Evolutionary conservation across 2,113 vertebrate genomes (phyloP), one percentile per base, ranked within the genome.

Genomic region (Camelus dromedarius): DNA sequence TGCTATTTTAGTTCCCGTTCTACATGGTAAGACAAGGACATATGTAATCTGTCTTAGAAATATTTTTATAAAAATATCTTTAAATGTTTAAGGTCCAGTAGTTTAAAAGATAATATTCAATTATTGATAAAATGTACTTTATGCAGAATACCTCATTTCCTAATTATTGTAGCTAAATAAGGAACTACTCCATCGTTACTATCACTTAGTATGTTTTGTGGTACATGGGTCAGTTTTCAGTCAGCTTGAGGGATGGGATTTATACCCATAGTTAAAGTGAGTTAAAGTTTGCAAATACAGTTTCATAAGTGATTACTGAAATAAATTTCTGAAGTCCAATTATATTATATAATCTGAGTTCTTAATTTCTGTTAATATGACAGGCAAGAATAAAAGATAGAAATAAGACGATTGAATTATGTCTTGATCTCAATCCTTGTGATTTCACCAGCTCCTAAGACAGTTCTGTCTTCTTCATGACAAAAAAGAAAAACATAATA

Each of bases 291-390:
- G 58, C n/a, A 75, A 79, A 95, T 91, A 64, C 6, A 84, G 60
- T 82, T 88, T 76, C 35, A 86, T 38, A 70, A 81, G 24, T 60
- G 12, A 87, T 38, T 46, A 92, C 24, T 86, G 16, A 95, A 83
- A 5, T 80, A 73, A 85, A 69, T 81, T 19, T 58, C 52, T 96
- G 54, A 81, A 42, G 26, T 16, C 48, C 67, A 70, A 58, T 81
- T 81, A 60, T 28, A 50, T 75, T 54, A 58, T 75, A 83, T 64
- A 56, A 80, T n/a, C 58, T 80, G 64, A 88, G 80, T 82, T 73
- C 46, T 52, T 80, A 90, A 83, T 84, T 48, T 94, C 67, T 96
- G 91, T 8, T 52, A 58, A 92, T 76, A 83, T 92, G 76, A 54
- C 54, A 92, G 4, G 12, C 24, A 73, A 93, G 42, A 24, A 46